Evolutionary conservation across 37 sponge, comb jelly and placozoan species (phyloP), one percentile per base, ranked within the genome.

Genomic region (Crambe crambe): DNA sequence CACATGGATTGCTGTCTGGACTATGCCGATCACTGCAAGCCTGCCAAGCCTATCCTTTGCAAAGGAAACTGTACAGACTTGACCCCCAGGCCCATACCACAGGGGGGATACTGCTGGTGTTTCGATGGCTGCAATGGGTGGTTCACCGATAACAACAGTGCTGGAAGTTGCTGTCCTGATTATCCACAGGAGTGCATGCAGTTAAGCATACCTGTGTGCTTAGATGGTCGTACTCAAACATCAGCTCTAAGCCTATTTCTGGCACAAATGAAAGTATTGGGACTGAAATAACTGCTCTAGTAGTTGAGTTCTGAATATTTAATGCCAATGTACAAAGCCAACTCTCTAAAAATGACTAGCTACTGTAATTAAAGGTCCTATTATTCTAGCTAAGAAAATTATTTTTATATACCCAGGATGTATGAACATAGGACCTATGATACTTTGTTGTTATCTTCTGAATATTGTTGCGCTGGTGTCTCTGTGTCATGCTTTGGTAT

Each of bases 1-100:
- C 75, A 83, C 36, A 40, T 83, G 35, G 83, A 83, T 35, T 83
- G 83, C 37, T 83, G 83, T 58, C 65, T 83, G 43, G 83, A 83
- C 65, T 83, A 83, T 72, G 83, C 65, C 3, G 68, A 75, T 43
- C 41, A 70, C 21, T 83, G 82, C 27, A 25, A 8, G 20, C 37
- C 74, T 6, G 34, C 21, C 9, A 30, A 44, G 47, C 72, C 72
- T 3, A 22, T 26, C 12, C 57, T 47, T 34, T 70, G 83, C 37
- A 73, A 66, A 36, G 72, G 83, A 12, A 9, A 26, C 9, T 74
- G 69, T 34, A 57, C 23, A 9, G 68, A 51, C 2, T 4, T 36
- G 4, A 36, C 38, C 37, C 73, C 83, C 22, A 63, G 22, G 39
- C 64, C 83, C 25, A 21, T 75, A 12, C 44, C 42, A 37, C 75